A percentile compares a stretch with the other conserved stretches of the same genome.
Conservation (phyloP, 2,888 invertebrate species). For the Lathronympha strigana region DNA sequence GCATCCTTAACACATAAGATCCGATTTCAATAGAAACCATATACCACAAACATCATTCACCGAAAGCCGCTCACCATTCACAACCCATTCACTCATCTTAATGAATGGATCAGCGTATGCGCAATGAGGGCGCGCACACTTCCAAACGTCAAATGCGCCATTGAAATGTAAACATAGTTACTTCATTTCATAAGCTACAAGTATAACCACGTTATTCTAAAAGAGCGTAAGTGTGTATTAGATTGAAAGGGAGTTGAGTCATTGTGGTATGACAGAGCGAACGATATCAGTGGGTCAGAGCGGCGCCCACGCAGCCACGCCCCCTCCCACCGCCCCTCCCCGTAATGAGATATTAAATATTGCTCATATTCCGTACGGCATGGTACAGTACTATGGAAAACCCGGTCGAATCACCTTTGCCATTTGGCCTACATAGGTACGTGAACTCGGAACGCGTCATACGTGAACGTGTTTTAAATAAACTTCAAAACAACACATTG, state of each 20-base stretch:
- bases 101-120: constrained; percentile 23
- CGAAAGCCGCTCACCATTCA: constrained; percentile 15
- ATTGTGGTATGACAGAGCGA: constrained; percentile 47
- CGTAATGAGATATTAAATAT: constrained; percentile 25
- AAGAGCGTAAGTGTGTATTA: constrained; percentile 5
- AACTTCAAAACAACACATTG: too few relatives aligned
- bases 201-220: not conserved
- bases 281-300: constrained; percentile 68
- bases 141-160: not conserved
- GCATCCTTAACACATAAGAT: not conserved
- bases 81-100: constrained; percentile 10
- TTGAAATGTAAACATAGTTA: not conserved
- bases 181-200: not conserved
- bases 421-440: not conserved
- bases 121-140: constrained; percentile 2
- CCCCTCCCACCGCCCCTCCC: constrained; percentile 48
- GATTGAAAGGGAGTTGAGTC: not conserved
- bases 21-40: not conserved
- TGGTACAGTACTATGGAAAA: not conserved
- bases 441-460: not conserved
- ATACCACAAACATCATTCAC: not conserved
- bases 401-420: not conserved
- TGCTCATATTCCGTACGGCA: not conserved
- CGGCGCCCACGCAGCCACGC: constrained; percentile 60
- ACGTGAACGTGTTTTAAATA: too few relatives aligned